phyloP scores from a whole-genome alignment of 2,113 vertebrate genomes.

The Galemys pyrenaicus region DNA sequence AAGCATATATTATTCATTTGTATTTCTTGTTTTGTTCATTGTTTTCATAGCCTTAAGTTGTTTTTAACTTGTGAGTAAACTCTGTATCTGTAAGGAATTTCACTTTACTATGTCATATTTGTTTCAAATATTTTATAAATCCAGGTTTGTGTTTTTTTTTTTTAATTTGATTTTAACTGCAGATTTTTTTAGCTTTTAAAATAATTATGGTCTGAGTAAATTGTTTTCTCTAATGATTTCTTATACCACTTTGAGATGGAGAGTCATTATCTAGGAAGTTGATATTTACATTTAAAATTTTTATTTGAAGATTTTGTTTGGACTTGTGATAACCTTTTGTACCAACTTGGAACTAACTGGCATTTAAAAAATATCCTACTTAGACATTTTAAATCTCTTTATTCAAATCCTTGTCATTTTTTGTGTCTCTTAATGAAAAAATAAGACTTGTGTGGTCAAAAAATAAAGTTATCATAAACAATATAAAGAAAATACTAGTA shows the following conservation, averaged over 20 bases:
- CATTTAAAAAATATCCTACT: conserved; percentile 22
- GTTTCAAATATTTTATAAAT: not conserved
- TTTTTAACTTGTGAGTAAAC: not conserved
- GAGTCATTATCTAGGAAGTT: not conserved
- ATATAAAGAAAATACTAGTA: not conserved
- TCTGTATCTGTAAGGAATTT: not conserved
- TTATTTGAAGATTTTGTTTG: not conserved
- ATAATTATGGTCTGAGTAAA: not conserved
- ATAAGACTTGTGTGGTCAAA: not conserved
- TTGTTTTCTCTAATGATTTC: not conserved
- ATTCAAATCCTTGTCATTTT: conserved; percentile 35
- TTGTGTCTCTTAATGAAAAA: not conserved
- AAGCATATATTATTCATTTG: not conserved
- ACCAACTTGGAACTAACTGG: conserved; percentile 20
- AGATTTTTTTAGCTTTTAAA: not conserved
- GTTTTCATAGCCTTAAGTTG: not conserved
- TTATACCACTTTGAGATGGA: not conserved
- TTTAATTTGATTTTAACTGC: not conserved
- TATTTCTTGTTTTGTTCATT: not conserved
- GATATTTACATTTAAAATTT: not conserved
- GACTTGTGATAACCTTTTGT: not conserved
- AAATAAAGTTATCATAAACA: not conserved
- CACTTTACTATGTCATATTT: not conserved
- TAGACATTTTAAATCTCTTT: not conserved
- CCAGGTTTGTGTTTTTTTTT: not conserved